Conservation (phyloP, 2,113 vertebrate genomes). For the Ceyx cyanopectus region DNA sequence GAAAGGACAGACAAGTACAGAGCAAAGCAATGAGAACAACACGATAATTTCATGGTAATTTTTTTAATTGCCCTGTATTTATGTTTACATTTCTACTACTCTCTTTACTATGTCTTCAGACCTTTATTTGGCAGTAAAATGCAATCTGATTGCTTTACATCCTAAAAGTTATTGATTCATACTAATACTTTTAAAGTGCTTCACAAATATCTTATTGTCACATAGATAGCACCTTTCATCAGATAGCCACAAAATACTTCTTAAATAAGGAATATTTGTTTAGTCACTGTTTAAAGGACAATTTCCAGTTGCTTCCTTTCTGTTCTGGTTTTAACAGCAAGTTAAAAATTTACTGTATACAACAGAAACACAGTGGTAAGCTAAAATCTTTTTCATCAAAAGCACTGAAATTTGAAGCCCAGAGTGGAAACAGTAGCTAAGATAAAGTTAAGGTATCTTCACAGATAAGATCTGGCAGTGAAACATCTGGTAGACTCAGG, state of each 20-base stretch:
- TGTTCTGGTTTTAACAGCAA: background rate
- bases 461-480: background rate
- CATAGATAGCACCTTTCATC: too few relatives aligned
- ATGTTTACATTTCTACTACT: too few relatives aligned
- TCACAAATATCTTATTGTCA: too few relatives aligned
- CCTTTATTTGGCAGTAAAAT: too few relatives aligned
- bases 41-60: too few relatives aligned
- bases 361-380: background rate
- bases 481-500: background rate
- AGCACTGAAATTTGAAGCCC: background rate
- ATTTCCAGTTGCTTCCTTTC: background rate
- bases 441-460: background rate
- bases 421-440: background rate
- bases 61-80: too few relatives aligned
- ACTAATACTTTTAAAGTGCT: too few relatives aligned
- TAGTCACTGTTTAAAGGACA: background rate
- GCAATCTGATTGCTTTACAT: too few relatives aligned
- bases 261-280: too few relatives aligned
- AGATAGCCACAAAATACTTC: too few relatives aligned
- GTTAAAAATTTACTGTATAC: background rate
- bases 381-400: background rate
- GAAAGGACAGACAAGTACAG: background rate
- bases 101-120: too few relatives aligned
- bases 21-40: background rate
- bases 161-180: too few relatives aligned